phyloP scores from a whole-genome alignment of 2,113 vertebrate genomes.

The Coreoperca whiteheadi region DNA sequence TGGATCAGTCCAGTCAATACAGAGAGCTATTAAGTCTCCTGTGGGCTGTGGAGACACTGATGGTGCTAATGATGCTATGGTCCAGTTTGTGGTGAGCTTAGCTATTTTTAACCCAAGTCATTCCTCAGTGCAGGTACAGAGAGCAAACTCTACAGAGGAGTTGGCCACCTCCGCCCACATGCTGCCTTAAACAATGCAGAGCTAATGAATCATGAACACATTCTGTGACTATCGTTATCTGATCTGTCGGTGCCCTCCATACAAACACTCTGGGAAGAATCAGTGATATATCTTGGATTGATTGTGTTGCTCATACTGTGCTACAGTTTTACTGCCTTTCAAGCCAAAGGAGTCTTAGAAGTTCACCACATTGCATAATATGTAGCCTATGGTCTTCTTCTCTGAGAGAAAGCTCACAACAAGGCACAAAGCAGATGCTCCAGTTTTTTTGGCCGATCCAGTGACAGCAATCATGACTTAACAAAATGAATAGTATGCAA shows the following conservation, averaged over 20 bases:
- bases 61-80: constrained; percentile 54
- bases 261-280: constrained; percentile 36
- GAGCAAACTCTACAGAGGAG: constrained; percentile 58
- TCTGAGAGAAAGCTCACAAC: constrained; percentile 9
- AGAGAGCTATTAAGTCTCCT: constrained; percentile 41
- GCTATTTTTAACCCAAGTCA: constrained; percentile 71
- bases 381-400: constrained; percentile 10
- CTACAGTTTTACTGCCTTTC: constrained; percentile 38
- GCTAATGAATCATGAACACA: constrained; percentile 68
- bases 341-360: constrained; percentile 26
- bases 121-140: constrained; percentile 66
- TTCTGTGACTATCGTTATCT: constrained; percentile 52
- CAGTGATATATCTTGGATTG: constrained; percentile 24
- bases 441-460: neutral
- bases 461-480: neutral
- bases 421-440: constrained; percentile 11
- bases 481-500: neutral
- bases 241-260: constrained; percentile 27
- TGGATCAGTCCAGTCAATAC: constrained; percentile 48
- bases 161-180: constrained; percentile 56
- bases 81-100: constrained; percentile 49
- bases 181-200: constrained; percentile 62
- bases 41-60: constrained; percentile 39
- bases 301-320: constrained; percentile 29
- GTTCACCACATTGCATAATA: constrained; percentile 36